Conservation (phyloP, 2,888 invertebrate species). For the Drosophila incognita region DNA sequence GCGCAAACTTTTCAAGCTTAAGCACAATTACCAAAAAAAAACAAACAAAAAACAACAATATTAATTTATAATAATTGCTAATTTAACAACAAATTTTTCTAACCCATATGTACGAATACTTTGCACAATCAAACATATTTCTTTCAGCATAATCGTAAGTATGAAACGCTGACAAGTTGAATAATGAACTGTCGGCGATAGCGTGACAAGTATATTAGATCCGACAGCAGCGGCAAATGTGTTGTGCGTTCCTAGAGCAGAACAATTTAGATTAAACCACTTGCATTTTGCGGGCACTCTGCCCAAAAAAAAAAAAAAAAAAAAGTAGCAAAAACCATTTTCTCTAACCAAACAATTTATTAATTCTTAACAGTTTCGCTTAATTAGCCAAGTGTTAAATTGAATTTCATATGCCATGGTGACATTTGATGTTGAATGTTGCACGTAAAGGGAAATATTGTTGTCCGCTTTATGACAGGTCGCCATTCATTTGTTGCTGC, state of each 20-base stretch:
- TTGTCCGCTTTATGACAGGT: conserved; percentile 15
- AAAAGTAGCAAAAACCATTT: conserved; percentile 14
- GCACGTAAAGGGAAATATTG: conserved; percentile 5
- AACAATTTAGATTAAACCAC: conserved; percentile 39
- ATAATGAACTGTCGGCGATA: conserved; percentile 49
- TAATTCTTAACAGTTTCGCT: conserved; percentile 60
- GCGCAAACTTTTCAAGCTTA: conserved; percentile 49
- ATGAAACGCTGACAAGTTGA: conserved; percentile 57
- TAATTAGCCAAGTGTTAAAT: conserved; percentile 59
- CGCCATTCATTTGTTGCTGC: conserved; percentile 8
- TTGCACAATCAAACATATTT: conserved; percentile 49
- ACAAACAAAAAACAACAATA: not conserved
- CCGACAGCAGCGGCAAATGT: conserved; percentile 29
- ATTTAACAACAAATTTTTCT: conserved; percentile 73
- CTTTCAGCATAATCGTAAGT: conserved; percentile 30
- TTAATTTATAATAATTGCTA: conserved; percentile 76
- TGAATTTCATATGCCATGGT: conserved; percentile 33
- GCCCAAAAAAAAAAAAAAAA: conserved; percentile 54
- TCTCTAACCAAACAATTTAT: conserved; percentile 59
- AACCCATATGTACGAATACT: conserved; percentile 54
- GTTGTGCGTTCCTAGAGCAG: conserved; percentile 14
- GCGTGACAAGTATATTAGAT: conserved; percentile 33
- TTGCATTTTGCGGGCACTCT: conserved; percentile 54
- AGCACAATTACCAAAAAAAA: conserved; percentile 37
- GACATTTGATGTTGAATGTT: not conserved